Percentiles rank a stretch among this genome's conserved stretches.
phyloP scores from a whole-genome alignment of 2,888 invertebrate genomes.

The Ophion costatus region DNA sequence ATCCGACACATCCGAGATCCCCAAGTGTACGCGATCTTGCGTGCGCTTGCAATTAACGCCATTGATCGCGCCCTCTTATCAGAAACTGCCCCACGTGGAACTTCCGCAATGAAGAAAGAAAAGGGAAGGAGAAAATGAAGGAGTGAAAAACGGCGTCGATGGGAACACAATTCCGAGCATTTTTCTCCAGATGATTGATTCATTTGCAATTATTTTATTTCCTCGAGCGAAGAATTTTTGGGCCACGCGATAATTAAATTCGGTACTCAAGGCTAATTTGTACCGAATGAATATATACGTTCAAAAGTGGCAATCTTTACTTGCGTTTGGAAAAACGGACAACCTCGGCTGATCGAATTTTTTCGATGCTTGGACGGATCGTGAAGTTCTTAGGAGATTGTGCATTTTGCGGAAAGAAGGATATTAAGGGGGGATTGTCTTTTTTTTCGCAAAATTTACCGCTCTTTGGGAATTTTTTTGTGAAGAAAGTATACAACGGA shows the following conservation, averaged over 20 bases:
- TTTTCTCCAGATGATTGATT: constrained; percentile 2
- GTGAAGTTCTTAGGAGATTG: too few relatives aligned
- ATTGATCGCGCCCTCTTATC: constrained; percentile 49
- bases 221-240: background rate
- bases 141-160: background rate
- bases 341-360: too few relatives aligned
- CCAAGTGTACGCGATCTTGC: constrained; percentile 48
- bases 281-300: too few relatives aligned
- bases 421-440: too few relatives aligned
- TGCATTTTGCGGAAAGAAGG: too few relatives aligned
- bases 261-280: too few relatives aligned
- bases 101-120: background rate
- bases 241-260: background rate
- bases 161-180: background rate
- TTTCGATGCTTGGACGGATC: too few relatives aligned
- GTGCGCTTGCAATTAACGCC: constrained; percentile 58
- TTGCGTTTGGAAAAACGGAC: too few relatives aligned
- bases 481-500: too few relatives aligned
- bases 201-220: constrained; percentile 12
- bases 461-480: too few relatives aligned
- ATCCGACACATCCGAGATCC: constrained; percentile 44
- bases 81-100: constrained; percentile 7
- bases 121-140: background rate
- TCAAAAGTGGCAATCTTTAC: too few relatives aligned
- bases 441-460: too few relatives aligned